A percentile compares a stretch with the other conserved stretches of the same genome.
phyloP scores from a whole-genome alignment of 2,113 vertebrate species.

The Nettapus auritus region DNA sequence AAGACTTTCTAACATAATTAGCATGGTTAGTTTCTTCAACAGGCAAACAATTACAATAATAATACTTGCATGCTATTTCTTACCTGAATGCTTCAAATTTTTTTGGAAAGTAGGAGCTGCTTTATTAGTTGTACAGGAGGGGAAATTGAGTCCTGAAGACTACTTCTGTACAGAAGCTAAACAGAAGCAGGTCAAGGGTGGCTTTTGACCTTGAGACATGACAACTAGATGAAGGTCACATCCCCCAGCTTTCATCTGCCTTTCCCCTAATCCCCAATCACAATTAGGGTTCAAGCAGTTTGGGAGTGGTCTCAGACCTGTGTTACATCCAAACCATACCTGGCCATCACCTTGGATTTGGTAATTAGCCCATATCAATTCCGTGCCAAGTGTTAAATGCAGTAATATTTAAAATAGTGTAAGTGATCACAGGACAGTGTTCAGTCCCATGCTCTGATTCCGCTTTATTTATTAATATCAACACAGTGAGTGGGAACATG shows the following conservation, averaged over 20 bases:
- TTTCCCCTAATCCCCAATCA: neutral
- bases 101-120: neutral
- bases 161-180: neutral
- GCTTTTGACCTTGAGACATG: neutral
- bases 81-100: neutral
- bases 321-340: neutral
- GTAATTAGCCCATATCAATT: neutral
- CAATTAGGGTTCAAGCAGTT: neutral
- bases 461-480: neutral
- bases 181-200: neutral
- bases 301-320: neutral
- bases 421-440: neutral
- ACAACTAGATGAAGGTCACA: neutral
- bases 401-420: neutral
- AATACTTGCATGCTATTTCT: neutral
- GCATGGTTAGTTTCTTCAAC: neutral
- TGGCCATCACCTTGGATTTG: neutral
- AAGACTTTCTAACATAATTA: neutral
- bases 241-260: neutral
- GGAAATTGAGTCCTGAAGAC: neutral
- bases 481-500: neutral
- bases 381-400: neutral
- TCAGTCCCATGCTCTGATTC: neutral
- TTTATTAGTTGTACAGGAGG: neutral
- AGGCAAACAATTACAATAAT: neutral